Evolutionary conservation across 2,888 invertebrate species (phyloP).

Genomic region (Abscondita cerata): DNA sequence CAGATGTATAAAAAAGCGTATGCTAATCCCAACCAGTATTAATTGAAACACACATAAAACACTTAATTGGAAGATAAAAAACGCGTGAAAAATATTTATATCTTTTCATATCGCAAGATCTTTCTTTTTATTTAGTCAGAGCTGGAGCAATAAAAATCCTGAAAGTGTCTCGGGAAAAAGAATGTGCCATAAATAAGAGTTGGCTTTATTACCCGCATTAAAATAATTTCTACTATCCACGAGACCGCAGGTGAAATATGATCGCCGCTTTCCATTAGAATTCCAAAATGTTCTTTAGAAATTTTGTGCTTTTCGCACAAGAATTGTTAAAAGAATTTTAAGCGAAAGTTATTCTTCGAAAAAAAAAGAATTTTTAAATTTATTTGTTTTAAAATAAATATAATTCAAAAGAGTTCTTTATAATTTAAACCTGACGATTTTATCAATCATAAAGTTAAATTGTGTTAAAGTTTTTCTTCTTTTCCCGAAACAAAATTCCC

Average conservation of each 20-base stretch:
- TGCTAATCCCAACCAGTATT: slow-evolving; percentile 26
- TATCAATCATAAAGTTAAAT: slow-evolving; percentile 7
- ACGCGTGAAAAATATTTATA: slow-evolving; percentile 7
- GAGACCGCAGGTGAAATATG: slow-evolving; percentile 53
- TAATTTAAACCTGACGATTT: slow-evolving; percentile 10
- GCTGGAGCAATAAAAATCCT: slow-evolving; percentile 43
- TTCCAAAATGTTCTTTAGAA: slow-evolving; percentile 50
- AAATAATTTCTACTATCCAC: slow-evolving; percentile 55
- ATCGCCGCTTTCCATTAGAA: slow-evolving; percentile 54
- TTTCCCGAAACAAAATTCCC: slow-evolving; percentile 17
- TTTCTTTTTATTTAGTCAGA: slow-evolving; percentile 28
- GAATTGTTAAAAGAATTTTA: slow-evolving; percentile 42
- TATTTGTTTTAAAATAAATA: slow-evolving; percentile 22
- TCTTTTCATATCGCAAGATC: slow-evolving; percentile 17
- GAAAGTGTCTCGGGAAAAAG: slow-evolving; percentile 45
- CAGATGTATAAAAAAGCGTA: slow-evolving; percentile 27
- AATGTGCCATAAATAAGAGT: slow-evolving; percentile 50
- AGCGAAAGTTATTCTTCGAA: slow-evolving; percentile 37
- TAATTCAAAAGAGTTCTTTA: background rate
- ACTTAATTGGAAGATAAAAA: background rate
- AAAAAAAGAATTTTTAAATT: slow-evolving; percentile 8
- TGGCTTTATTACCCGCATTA: slow-evolving; percentile 54
- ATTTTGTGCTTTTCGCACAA: slow-evolving; percentile 44
- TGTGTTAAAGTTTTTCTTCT: slow-evolving; percentile 10
- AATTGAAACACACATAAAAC: background rate